Evolutionary conservation across 1,140 invertebrate genomes (phyloP).

Genomic region (Penaeus japonicus): DNA sequence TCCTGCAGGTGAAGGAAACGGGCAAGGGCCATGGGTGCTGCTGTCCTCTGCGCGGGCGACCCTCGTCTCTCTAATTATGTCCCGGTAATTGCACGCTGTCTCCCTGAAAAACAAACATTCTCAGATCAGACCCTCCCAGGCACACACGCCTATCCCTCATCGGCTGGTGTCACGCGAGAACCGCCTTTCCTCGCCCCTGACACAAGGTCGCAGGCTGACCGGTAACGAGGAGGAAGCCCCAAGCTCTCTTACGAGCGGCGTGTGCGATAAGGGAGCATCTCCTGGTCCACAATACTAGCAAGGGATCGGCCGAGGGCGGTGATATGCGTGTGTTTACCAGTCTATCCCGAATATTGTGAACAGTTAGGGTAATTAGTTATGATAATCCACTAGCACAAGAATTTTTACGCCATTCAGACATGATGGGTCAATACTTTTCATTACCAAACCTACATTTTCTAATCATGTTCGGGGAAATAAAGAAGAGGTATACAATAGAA

Average conservation of each 20-base stretch:
- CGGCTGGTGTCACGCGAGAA: background rate
- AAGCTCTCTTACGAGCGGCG: background rate
- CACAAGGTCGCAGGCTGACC: background rate
- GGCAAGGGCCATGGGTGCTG: constrained; percentile 21
- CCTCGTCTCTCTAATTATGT: constrained; percentile 50
- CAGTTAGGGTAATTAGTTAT: constrained; percentile 52
- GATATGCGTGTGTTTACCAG: constrained; percentile 46
- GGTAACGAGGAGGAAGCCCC: background rate
- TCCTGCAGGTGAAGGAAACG: constrained; percentile 19
- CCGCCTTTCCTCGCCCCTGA: background rate
- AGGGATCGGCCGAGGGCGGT: constrained; percentile 35
- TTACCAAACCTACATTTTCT: constrained; percentile 31
- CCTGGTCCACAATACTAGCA: constrained; percentile 40
- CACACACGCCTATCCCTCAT: background rate
- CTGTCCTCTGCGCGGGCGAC: constrained; percentile 37
- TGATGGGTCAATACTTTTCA: constrained; percentile 42
- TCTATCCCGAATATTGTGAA: constrained; percentile 39
- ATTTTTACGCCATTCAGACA: constrained; percentile 31
- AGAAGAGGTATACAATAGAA: constrained; percentile 27
- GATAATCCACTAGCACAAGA: constrained; percentile 40
- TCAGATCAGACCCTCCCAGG: constrained; percentile 21
- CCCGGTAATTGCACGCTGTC: constrained; percentile 53
- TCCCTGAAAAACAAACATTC: constrained; percentile 52
- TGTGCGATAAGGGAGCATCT: constrained; percentile 43
- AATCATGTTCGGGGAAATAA: constrained; percentile 31